Conservation (phyloP, 2,797 vertebrate species). For the Chrysocyon brachyurus region DNA sequence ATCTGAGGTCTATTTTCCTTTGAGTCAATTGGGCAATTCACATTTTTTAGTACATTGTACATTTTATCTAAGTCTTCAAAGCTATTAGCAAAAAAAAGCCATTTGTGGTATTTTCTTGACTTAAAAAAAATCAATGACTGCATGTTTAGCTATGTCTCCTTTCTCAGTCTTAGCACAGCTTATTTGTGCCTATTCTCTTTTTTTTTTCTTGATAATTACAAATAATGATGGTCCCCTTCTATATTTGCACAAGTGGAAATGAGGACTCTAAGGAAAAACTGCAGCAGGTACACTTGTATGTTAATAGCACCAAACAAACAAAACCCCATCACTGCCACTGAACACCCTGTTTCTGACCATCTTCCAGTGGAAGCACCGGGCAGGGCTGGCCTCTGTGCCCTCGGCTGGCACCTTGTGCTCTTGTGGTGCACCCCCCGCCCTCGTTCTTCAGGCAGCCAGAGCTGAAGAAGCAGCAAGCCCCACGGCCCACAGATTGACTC, state of each 20-base stretch:
- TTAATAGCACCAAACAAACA: background rate
- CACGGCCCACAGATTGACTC: accelerated
- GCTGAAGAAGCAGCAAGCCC: background rate
- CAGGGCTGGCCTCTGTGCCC: background rate
- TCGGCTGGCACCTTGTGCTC: background rate
- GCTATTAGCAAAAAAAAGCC: background rate
- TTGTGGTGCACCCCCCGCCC: accelerated
- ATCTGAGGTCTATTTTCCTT: background rate
- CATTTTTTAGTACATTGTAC: background rate
- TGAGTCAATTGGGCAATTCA: background rate
- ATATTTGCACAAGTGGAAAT: background rate
- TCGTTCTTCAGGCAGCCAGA: background rate
- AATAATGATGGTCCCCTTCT: background rate
- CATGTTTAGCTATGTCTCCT: background rate
- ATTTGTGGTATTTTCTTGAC: background rate
- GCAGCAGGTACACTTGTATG: too few species aligned
- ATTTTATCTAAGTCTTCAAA: background rate
- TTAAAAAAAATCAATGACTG: background rate
- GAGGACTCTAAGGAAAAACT: background rate
- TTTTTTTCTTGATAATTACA: background rate
- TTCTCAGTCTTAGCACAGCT: background rate
- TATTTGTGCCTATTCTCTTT: background rate
- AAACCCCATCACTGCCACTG: background rate
- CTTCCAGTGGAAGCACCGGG: background rate
- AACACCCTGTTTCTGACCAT: background rate